phyloP scores from a whole-genome alignment of 2,113 vertebrate genomes.

The Coracopsis vasa region DNA sequence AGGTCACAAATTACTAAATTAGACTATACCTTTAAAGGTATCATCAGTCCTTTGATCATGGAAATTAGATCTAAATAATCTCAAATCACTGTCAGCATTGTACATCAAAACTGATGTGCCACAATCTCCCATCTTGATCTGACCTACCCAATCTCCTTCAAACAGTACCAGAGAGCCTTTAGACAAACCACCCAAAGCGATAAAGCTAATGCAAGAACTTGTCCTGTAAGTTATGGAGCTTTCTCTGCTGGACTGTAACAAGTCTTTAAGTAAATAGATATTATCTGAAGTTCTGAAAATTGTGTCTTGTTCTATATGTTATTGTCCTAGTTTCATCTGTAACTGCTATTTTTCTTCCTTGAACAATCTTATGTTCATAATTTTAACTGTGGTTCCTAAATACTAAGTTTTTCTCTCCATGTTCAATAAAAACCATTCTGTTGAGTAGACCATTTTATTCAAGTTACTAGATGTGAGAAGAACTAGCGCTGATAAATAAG shows the following conservation, averaged over 20 bases:
- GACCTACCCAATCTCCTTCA: not conserved
- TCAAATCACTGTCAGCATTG: not conserved
- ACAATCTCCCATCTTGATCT: not conserved
- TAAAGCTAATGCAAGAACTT: not conserved
- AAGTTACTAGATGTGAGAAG: not conserved
- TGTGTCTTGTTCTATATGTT: not conserved
- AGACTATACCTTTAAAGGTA: not conserved
- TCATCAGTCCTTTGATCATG: not conserved
- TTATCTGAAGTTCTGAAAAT: not conserved
- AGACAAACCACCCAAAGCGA: not conserved
- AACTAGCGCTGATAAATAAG: not conserved
- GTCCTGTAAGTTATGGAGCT: not conserved
- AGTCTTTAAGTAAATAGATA: not conserved
- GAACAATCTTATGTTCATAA: not conserved
- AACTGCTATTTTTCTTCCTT: not conserved
- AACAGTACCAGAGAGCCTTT: not conserved
- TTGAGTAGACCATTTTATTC: not conserved
- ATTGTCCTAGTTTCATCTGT: not conserved
- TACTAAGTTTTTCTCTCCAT: not conserved
- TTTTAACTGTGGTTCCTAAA: not conserved
- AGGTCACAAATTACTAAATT: not conserved
- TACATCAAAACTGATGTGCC: not conserved
- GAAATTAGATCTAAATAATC: not conserved
- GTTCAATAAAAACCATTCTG: not conserved
- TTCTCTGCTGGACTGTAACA: not conserved